phyloP scores from a whole-genome alignment of 1,140 invertebrate genomes.

The Lepidostoma basale region DNA sequence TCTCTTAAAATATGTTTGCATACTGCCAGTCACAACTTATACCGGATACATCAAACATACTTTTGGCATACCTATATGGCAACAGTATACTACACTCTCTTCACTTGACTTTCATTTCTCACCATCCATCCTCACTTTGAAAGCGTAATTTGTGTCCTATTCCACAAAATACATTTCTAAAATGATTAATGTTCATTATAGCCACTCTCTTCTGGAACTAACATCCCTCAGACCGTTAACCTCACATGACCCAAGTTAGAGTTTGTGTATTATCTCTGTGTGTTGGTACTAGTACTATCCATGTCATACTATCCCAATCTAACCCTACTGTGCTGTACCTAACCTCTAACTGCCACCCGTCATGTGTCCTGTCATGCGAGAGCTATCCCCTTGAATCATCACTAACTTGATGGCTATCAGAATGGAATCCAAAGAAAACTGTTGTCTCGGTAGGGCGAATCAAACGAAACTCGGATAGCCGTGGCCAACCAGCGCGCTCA shows the following conservation, averaged over 20 bases:
- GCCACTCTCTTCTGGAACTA: no score
- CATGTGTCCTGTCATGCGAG: background rate
- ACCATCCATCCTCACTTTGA: background rate
- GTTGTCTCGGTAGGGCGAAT: slow-evolving; percentile 64
- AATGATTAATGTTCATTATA: no score
- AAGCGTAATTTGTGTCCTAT: no score
- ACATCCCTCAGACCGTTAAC: no score
- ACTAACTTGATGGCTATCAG: slow-evolving; percentile 1
- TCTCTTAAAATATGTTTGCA: slow-evolving; percentile 11
- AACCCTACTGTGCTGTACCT: no score
- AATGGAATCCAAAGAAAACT: slow-evolving; percentile 25
- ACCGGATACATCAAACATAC: slow-evolving; percentile 11
- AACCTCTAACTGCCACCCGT: background rate
- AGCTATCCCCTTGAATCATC: background rate
- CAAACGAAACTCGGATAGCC: slow-evolving; percentile 80
- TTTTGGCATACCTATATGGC: slow-evolving; percentile 28
- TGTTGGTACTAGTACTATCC: no score
- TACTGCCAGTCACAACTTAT: background rate
- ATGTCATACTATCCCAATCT: no score
- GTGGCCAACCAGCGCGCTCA: slow-evolving; percentile 84
- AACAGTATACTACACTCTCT: slow-evolving; percentile 24
- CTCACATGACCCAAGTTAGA: no score
- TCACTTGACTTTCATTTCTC: background rate
- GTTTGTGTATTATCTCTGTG: no score
- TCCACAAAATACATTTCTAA: no score